Evolutionary conservation across 2,888 invertebrate species (phyloP).

Genomic region (Synanthedon andrenaeformis): DNA sequence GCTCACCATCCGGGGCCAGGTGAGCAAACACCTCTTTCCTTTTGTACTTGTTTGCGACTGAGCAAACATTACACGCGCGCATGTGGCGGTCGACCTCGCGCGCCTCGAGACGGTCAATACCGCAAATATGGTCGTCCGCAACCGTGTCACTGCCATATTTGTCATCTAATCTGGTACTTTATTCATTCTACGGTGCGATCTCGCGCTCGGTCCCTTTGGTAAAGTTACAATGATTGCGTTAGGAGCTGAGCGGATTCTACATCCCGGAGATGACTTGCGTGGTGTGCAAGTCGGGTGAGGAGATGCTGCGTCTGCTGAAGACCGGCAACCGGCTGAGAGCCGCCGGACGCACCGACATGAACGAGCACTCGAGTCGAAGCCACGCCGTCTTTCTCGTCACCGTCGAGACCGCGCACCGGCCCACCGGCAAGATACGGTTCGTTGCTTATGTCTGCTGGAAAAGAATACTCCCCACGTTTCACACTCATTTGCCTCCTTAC

Average conservation of each 20-base stretch:
- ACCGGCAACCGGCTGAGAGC: slow-evolving; percentile 94
- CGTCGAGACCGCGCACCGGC: slow-evolving; percentile 82
- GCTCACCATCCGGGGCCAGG: slow-evolving; percentile 72
- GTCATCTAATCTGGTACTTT: no score
- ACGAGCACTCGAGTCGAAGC: slow-evolving; percentile 96
- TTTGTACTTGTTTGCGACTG: slow-evolving; percentile 11
- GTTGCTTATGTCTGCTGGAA: not conserved
- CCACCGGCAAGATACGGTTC: slow-evolving; percentile 56
- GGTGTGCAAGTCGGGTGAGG: slow-evolving; percentile 92
- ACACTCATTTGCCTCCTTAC: not conserved
- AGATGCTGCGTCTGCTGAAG: slow-evolving; percentile 95
- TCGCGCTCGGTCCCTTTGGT: no score
- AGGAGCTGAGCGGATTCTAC: slow-evolving; percentile 84
- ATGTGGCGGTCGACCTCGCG: no score
- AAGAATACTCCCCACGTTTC: no score
- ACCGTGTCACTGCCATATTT: not conserved
- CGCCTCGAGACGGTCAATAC: not conserved
- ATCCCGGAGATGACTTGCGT: slow-evolving; percentile 95
- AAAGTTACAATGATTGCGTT: slow-evolving; percentile 1
- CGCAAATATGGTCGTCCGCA: not conserved
- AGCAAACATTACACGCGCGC: slow-evolving; percentile 1
- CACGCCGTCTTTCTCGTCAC: slow-evolving; percentile 99
- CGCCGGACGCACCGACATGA: slow-evolving; percentile 97
- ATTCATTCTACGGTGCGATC: no score
- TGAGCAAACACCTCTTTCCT: slow-evolving; percentile 13